Evolutionary conservation across 1,140 invertebrate species (phyloP).

Genomic region (Anastrepha ludens): DNA sequence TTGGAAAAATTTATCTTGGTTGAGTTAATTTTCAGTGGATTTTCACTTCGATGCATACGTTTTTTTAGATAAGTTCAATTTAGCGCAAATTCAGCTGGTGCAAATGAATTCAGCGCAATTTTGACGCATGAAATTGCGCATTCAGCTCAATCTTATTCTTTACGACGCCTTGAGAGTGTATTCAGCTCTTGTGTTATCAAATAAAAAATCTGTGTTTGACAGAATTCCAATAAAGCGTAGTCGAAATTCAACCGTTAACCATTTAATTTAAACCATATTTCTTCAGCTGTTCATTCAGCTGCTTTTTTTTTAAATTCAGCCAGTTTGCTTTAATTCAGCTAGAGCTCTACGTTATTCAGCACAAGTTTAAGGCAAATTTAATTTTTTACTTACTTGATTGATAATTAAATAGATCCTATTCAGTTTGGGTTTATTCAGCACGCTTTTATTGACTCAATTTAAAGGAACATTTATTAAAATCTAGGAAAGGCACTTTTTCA

Average conservation of each 20-base stretch:
- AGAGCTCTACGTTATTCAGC: too few relatives aligned
- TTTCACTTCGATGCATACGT: too few relatives aligned
- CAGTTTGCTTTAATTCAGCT: too few relatives aligned
- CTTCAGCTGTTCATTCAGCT: too few relatives aligned
- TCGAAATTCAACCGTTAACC: too few relatives aligned
- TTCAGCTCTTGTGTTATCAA: too few relatives aligned
- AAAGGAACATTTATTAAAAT: neutral
- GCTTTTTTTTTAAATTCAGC: too few relatives aligned
- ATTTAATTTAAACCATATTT: too few relatives aligned
- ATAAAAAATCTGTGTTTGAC: too few relatives aligned
- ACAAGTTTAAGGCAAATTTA: neutral
- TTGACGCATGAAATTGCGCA: too few relatives aligned
- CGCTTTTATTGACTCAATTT: neutral
- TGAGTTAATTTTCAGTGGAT: neutral
- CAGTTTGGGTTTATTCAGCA: neutral
- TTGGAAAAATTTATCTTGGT: neutral
- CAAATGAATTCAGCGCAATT: neutral
- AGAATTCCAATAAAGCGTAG: too few relatives aligned
- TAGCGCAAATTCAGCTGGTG: neutral
- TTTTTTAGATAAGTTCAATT: neutral
- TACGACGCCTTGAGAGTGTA: too few relatives aligned
- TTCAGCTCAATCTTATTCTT: neutral
- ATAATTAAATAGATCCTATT: neutral
- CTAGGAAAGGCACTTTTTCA: neutral
- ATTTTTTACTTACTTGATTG: constrained; percentile 58